phyloP scores from a whole-genome alignment of 2,113 vertebrate genomes.

The Marmota flaviventris region DNA sequence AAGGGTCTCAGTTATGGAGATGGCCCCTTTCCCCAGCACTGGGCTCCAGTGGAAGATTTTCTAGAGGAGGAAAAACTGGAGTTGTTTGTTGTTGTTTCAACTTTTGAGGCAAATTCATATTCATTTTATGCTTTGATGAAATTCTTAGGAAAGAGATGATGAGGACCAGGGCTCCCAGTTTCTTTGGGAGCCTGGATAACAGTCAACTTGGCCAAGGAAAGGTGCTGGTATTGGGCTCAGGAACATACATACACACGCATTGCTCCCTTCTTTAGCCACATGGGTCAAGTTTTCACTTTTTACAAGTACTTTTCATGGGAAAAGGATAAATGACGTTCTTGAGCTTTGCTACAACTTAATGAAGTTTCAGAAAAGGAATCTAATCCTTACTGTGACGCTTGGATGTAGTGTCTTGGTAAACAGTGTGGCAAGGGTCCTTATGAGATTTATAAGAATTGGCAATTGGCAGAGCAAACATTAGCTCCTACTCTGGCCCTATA shows the following conservation, averaged over 20 bases:
- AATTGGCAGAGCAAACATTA: constrained; percentile 31
- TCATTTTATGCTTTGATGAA: not conserved
- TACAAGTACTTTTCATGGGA: constrained; percentile 53
- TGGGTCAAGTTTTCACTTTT: not conserved
- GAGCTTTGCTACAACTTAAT: constrained; percentile 65
- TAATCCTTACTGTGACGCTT: not conserved
- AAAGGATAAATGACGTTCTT: constrained; percentile 18
- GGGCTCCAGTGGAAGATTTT: not conserved
- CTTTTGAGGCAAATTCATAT: not conserved
- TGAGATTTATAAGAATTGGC: constrained; percentile 68
- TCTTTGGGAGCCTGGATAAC: not conserved
- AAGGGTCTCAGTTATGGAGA: not conserved
- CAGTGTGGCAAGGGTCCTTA: constrained; percentile 41
- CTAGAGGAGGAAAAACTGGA: not conserved
- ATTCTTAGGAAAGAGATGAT: not conserved
- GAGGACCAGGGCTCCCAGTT: not conserved
- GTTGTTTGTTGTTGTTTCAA: not conserved
- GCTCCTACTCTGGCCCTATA: constrained; percentile 50
- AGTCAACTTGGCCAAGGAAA: not conserved
- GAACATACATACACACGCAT: not conserved
- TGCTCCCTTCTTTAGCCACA: not conserved
- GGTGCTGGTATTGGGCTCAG: not conserved
- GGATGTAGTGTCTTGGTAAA: constrained; percentile 69
- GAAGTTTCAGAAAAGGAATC: constrained; percentile 69
- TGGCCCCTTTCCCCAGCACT: not conserved